Evolutionary conservation across 2,113 vertebrate species (phyloP).

Genomic region (Panurus biarmicus): DNA sequence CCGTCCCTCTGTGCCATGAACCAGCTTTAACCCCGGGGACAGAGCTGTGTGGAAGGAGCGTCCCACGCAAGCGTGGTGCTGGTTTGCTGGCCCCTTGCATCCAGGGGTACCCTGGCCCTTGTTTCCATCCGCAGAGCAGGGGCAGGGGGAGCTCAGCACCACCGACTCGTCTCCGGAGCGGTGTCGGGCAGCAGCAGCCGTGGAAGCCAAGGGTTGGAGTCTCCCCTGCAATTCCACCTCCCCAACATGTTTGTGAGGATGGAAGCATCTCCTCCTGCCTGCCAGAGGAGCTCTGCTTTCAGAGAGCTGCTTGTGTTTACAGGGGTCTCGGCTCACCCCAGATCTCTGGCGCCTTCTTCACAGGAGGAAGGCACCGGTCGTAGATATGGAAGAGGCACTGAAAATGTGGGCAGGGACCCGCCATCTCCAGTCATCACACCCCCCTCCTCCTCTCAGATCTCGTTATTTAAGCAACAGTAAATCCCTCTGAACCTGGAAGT

Average conservation of each 20-base stretch:
- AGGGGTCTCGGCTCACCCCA: conserved; percentile 17
- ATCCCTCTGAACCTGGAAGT: neutral
- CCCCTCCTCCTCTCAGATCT: conserved; percentile 14
- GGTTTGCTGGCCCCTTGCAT: neutral
- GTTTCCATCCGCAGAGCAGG: neutral
- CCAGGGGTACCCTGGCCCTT: neutral
- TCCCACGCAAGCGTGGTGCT: neutral
- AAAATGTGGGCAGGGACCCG: neutral
- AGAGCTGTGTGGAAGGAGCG: neutral
- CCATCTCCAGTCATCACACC: neutral
- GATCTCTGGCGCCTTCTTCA: neutral
- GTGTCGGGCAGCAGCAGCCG: neutral
- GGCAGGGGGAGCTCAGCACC: neutral
- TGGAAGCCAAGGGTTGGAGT: neutral
- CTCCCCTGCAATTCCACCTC: neutral
- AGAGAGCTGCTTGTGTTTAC: conserved; percentile 49
- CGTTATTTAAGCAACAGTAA: neutral
- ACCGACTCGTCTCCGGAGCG: neutral
- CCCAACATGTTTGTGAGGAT: neutral
- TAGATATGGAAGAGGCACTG: conserved; percentile 32
- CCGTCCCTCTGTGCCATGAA: neutral
- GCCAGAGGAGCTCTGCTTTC: conserved; percentile 9
- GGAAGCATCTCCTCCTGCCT: neutral
- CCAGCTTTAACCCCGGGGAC: neutral
- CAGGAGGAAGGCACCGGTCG: neutral